Base-by-base conservation (phyloP, 2,888 invertebrate species). In the Sminthurinus aureus region DNA sequence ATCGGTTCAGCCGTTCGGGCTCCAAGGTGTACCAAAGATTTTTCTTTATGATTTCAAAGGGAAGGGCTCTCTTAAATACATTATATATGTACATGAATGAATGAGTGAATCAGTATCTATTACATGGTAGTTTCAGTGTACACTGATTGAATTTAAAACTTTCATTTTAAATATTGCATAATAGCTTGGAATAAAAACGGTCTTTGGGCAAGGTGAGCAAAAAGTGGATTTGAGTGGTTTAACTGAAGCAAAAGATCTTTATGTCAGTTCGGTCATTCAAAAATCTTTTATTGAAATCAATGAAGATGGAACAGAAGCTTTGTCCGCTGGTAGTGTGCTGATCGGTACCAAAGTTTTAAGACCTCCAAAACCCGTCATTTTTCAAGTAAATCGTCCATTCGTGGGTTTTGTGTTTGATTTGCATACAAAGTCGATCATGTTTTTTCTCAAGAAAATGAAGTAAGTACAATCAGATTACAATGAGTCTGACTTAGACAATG, bases 341-440 rank as follows among this genome's bases (percentile, higher is more conserved):
- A 38, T 79, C 51, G 69, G 50, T 4, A 69, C 26, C 13, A 79
- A 79, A 50, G 69, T 79, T 0, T 24, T 79, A 4, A 1, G 38
- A 38, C 69, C 24, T 51, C 26, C 24, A 11, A 73, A 78, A 64
- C 78, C 78, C 0, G 8, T 22, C 0, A 24, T 38, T 6, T 82
- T 76, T 24, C n/a, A 20, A 13, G 76, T 38, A 13, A 82, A 82
- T 38, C 58, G 76, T n/a, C 82, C 82, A 3, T 82, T 82, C 22
- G 51, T 82, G 15, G 82, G n/a, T 3, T 82, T 66, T 51, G 58
- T 82, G 8, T 38, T 75, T 13, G 76, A 82, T 22, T 38, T 24
- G 9, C 6, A 20, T 20, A 82, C 82, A 1, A 82, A 76, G 9
- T 38, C 82, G 0, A 67, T 82, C 38, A 22, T 82, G 38, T 82